phyloP scores from a whole-genome alignment of 92 coral and sea anemone species.

The Umimayanthus kanabou region DNA sequence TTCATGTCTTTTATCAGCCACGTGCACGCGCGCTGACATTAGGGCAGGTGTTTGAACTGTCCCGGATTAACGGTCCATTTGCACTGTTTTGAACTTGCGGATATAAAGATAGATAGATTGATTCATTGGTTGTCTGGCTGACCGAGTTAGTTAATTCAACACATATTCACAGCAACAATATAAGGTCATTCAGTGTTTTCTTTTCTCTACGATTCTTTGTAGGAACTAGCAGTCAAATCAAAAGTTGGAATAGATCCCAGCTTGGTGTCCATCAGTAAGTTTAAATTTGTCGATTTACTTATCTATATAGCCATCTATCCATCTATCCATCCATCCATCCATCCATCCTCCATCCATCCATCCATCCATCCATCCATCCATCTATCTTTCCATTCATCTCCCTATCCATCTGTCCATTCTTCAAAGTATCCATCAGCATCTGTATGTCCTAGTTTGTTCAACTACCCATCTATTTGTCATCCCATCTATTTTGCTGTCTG shows the following conservation, averaged over 20 bases:
- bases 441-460: too few species aligned
- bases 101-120: too few species aligned
- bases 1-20: too few species aligned
- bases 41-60: too few species aligned
- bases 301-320: background rate
- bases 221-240: slow-evolving; percentile 1
- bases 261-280: slow-evolving; percentile 19
- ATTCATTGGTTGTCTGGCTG: too few species aligned
- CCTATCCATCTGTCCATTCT: background rate
- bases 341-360: background rate
- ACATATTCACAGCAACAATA: too few species aligned
- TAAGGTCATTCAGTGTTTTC: too few species aligned
- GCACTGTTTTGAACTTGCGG: too few species aligned
- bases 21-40: too few species aligned
- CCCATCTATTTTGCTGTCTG: background rate
- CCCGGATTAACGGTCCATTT: too few species aligned
- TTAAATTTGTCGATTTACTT: background rate
- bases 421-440: background rate
- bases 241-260: slow-evolving; percentile 32
- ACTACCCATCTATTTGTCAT: too few species aligned
- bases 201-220: background rate
- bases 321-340: background rate
- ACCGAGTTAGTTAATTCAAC: too few species aligned
- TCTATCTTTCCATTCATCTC: background rate
- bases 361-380: background rate